Evolutionary conservation across 1,140 invertebrate genomes (phyloP).

Genomic region (Drosophila albomicans): DNA sequence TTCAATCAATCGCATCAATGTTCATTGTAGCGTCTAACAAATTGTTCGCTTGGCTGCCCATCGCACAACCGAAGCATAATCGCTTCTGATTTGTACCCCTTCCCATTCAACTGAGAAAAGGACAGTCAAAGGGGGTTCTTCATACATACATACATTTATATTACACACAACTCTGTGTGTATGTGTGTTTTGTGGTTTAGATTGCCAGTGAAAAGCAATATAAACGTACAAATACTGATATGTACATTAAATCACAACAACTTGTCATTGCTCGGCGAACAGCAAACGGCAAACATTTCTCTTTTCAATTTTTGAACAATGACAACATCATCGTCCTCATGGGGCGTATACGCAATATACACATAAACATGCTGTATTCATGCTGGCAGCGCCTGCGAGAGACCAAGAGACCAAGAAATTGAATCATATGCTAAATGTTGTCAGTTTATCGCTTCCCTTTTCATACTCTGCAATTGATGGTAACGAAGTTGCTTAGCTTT

Average conservation of each 20-base stretch:
- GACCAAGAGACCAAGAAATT: constrained; percentile 7
- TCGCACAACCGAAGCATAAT: constrained; percentile 56
- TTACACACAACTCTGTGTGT: constrained; percentile 2
- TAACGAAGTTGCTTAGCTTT: not conserved
- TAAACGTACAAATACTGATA: constrained; percentile 52
- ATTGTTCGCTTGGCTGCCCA: constrained; percentile 66
- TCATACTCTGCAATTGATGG: not conserved
- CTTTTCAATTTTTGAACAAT: constrained; percentile 59
- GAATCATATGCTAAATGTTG: constrained; percentile 21
- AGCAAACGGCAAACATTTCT: constrained; percentile 36
- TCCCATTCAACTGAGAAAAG: constrained; percentile 36
- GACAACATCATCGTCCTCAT: constrained; percentile 55
- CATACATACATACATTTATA: not conserved
- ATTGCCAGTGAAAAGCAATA: constrained; percentile 51
- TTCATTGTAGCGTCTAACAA: constrained; percentile 79
- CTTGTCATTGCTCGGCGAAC: constrained; percentile 48
- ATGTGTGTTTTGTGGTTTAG: constrained; percentile 15
- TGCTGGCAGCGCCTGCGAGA: not conserved
- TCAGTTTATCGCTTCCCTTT: not conserved
- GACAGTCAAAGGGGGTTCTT: not conserved
- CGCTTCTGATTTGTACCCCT: constrained; percentile 52
- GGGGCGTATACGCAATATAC: constrained; percentile 49
- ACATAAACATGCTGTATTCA: too few relatives aligned
- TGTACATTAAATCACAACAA: constrained; percentile 69
- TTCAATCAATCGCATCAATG: constrained; percentile 82